phyloP scores from a whole-genome alignment of 2,113 vertebrate genomes.

The Gallinago media region DNA sequence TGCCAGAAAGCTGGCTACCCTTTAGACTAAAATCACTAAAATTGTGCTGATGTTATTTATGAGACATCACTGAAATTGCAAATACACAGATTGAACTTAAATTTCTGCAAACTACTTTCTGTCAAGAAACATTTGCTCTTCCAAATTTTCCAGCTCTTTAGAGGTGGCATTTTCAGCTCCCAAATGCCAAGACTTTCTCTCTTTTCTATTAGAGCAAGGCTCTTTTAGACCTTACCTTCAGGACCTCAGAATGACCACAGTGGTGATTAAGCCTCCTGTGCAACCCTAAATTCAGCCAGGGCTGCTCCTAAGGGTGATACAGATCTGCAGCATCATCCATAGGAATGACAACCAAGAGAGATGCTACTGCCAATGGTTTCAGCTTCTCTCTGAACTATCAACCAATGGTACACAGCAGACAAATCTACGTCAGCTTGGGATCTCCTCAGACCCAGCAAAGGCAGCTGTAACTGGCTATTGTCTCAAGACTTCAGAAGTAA shows the following conservation, averaged over 20 bases:
- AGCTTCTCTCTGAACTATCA: background rate
- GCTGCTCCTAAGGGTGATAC: background rate
- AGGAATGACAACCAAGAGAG: background rate
- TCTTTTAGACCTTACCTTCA: background rate
- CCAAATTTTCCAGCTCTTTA: background rate
- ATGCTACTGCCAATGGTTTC: background rate
- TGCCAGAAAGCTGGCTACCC: background rate
- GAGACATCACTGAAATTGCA: background rate
- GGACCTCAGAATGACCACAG: background rate
- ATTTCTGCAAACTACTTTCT: background rate
- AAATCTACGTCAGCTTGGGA: accelerated
- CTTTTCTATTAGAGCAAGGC: background rate
- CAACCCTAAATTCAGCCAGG: background rate
- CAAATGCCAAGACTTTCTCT: background rate
- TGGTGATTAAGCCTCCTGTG: background rate
- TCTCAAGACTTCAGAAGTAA: background rate
- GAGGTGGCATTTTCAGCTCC: background rate
- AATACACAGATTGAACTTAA: background rate
- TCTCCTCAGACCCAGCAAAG: background rate
- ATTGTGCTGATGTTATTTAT: background rate
- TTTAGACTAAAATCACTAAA: background rate
- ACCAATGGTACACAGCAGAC: accelerated
- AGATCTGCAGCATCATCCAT: background rate
- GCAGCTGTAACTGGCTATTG: accelerated
- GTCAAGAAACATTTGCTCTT: background rate